phyloP scores from a whole-genome alignment of 2,888 invertebrate species.

The Emmelina monodactyla region DNA sequence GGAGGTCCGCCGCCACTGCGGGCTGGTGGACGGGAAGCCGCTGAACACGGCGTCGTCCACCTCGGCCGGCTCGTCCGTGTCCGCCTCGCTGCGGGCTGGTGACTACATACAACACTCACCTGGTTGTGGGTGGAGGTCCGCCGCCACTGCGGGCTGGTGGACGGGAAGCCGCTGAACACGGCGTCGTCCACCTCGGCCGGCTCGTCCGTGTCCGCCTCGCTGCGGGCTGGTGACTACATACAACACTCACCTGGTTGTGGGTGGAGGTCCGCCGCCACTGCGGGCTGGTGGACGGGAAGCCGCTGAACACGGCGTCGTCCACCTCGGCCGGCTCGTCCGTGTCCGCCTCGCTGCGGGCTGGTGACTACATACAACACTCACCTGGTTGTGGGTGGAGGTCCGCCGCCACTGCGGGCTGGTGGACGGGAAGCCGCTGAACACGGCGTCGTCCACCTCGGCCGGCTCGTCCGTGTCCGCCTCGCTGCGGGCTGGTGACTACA shows the following conservation, averaged over 20 bases:
- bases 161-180: constrained; percentile 55
- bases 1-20: constrained; percentile 52
- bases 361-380: too few species aligned
- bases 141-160: constrained; percentile 56
- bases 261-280: constrained; percentile 53
- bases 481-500: background rate
- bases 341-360: constrained; percentile 62
- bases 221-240: too few species aligned
- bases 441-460: constrained; percentile 24
- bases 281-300: constrained; percentile 55
- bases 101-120: too few species aligned
- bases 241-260: too few species aligned
- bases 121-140: constrained; percentile 46
- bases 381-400: too few species aligned
- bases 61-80: constrained; percentile 59
- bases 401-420: constrained; percentile 53
- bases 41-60: constrained; percentile 50
- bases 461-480: constrained; percentile 54
- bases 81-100: constrained; percentile 61
- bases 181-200: constrained; percentile 46
- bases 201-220: constrained; percentile 62
- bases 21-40: constrained; percentile 55
- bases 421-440: constrained; percentile 51
- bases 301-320: constrained; percentile 51
- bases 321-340: constrained; percentile 55